Percentiles rank a stretch among this genome's conserved stretches.
Conservation (phyloP, 2,113 vertebrate genomes). For the Thermophis baileyi region DNA sequence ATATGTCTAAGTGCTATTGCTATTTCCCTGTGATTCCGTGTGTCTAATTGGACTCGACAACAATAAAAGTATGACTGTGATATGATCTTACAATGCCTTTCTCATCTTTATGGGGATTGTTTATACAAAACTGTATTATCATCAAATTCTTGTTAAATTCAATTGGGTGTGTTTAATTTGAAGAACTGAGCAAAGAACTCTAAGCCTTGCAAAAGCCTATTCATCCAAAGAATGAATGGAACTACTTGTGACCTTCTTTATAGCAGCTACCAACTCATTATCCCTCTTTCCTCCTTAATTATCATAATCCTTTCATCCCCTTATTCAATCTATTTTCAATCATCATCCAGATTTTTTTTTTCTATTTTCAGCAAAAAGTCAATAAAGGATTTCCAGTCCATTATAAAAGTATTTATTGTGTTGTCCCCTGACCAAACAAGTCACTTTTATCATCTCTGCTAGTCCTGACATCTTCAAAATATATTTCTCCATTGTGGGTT, state of each 20-base stretch:
- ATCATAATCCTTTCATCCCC: neutral
- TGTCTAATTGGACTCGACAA: neutral
- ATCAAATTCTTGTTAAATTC: neutral
- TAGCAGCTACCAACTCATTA: neutral
- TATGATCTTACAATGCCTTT: neutral
- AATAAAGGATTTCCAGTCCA: no score
- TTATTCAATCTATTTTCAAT: no score
- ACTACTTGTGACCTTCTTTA: neutral
- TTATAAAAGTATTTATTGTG: no score
- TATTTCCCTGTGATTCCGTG: neutral
- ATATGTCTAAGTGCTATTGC: no score
- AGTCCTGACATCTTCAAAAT: no score
- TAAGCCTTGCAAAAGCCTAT: neutral
- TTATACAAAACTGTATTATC: neutral
- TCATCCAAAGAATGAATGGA: neutral
- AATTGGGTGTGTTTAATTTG: neutral
- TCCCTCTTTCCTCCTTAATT: neutral
- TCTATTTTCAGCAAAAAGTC: no score
- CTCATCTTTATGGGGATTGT: neutral
- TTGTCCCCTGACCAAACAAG: no score
- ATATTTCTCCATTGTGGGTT: no score
- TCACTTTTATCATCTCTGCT: no score
- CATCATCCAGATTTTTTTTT: no score
- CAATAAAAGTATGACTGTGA: neutral
- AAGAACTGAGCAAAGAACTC: neutral